Evolutionary conservation across 1,140 invertebrate genomes (phyloP), one percentile per base, ranked within the genome.

Genomic region (Conus ventricosus): DNA sequence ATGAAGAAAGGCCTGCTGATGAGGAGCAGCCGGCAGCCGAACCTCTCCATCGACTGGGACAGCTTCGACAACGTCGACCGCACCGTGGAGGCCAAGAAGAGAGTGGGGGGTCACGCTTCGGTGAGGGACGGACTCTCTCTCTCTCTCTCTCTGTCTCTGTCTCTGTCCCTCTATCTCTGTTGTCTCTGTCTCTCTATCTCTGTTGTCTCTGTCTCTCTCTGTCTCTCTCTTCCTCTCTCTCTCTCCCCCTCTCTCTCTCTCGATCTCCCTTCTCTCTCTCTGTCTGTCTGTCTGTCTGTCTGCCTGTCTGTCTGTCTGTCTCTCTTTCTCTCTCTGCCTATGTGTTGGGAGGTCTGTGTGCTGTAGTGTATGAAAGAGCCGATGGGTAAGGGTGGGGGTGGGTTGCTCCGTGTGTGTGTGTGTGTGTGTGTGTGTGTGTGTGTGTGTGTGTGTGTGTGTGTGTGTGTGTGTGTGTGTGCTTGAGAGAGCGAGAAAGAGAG

Each of bases 1-100:
- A 82, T 95, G n/a, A 94, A 94, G 89, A 85, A 92, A 17, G 93
- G 92, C 1, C 90, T 94, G 7, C 60, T 93, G 27, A 92, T 95
- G 91, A 87, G 93, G 53, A 90, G 91, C 25, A 88, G 90, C 51
- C 90, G 92, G 15, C 87, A 94, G 23, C 92, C 93, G 0, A 84
- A 92, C 80, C 88, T 92, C 63, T 89, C 93, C 85, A 91, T 94
- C 4, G 92, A 95, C 88, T 94, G 94, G 94, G 88, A 93, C 4
- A 85, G 83, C 51, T 95, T 94, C 85, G 88, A 92, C 80, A 88
- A 90, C 23, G 87, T 93, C 2, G 92, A 93, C 76, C 90, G 92
- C 83, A 89, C 91, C 20, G 85, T 88, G 20, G 88, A 89, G 17
- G 89, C 89, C 20, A 85, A 88, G n/a, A 84, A 88, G 27, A 76